These are phyloP conservation scores for Eupithecia centaureata DNA, from an alignment of 2,888 invertebrate species.

Conservation along the genomic window DNA sequence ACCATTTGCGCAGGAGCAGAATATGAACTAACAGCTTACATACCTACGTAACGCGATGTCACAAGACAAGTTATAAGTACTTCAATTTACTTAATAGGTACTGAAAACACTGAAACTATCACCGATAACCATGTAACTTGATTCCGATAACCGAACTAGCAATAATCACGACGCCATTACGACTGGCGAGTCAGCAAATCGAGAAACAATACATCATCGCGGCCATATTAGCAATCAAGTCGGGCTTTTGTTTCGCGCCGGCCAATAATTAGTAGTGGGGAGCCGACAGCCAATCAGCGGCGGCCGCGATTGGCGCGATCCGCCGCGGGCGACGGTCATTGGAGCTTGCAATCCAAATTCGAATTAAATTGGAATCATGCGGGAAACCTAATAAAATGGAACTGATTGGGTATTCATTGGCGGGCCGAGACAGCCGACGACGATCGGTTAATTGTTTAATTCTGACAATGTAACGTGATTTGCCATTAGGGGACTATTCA, in stretches of 20 bases:
- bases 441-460: conserved; percentile 35
- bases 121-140: too few species aligned
- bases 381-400: conserved; percentile 65
- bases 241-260: conserved; percentile 62
- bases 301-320: conserved; percentile 46
- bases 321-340: conserved; percentile 56
- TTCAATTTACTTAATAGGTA: background rate
- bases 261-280: conserved; percentile 72
- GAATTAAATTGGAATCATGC: conserved; percentile 51
- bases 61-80: too few species aligned
- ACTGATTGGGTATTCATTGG: conserved; percentile 64
- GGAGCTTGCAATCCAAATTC: conserved; percentile 55
- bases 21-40: background rate
- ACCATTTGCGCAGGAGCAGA: background rate
- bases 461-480: conserved; percentile 38
- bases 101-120: conserved; percentile 30
- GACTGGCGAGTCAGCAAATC: conserved; percentile 60
- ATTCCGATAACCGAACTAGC: conserved; percentile 42
- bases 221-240: conserved; percentile 66
- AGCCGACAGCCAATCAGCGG: conserved; percentile 64
- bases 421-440: conserved; percentile 16
- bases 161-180: conserved; percentile 60
- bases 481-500: background rate
- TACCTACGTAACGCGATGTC: too few species aligned
- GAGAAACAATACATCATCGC: conserved; percentile 59